Percentiles rank a stretch among this genome's conserved stretches.
Evolutionary conservation across 1,140 invertebrate species (phyloP).

Genomic region (Drosophila mayri): DNA sequence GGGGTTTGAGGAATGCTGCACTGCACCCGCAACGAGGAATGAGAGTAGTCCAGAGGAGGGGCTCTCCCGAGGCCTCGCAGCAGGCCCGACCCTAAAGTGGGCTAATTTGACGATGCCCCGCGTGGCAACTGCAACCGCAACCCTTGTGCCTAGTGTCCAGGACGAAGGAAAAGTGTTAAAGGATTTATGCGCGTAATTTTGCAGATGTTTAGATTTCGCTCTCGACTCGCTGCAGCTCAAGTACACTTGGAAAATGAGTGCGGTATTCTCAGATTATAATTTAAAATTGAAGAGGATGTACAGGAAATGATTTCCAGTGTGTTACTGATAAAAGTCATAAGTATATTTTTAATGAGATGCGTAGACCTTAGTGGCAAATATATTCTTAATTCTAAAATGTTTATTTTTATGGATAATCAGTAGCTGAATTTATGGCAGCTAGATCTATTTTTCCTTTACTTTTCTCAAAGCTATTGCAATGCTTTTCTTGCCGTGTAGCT

Average conservation of each 20-base stretch:
- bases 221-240: constrained; percentile 17
- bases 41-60: constrained; percentile 4
- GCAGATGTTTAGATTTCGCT: constrained; percentile 81
- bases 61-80: constrained; percentile 28
- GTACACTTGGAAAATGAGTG: constrained; percentile 15
- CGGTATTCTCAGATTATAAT: neutral
- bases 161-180: constrained; percentile 71
- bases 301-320: neutral
- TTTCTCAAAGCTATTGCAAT: neutral
- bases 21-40: constrained; percentile 54
- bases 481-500: constrained; percentile 24
- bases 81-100: constrained; percentile 60
- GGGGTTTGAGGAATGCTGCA: constrained; percentile 38
- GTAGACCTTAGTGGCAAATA: too few species aligned
- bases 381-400: neutral
- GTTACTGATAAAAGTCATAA: neutral
- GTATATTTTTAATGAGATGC: too few species aligned
- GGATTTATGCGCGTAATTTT: constrained; percentile 83
- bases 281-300: neutral
- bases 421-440: neutral
- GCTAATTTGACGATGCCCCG: constrained; percentile 79
- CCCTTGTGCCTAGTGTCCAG: constrained; percentile 43
- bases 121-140: constrained; percentile 65
- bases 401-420: neutral
- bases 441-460: too few species aligned